phyloP scores from a whole-genome alignment of 2,888 invertebrate species.

The Polia nebulosa region DNA sequence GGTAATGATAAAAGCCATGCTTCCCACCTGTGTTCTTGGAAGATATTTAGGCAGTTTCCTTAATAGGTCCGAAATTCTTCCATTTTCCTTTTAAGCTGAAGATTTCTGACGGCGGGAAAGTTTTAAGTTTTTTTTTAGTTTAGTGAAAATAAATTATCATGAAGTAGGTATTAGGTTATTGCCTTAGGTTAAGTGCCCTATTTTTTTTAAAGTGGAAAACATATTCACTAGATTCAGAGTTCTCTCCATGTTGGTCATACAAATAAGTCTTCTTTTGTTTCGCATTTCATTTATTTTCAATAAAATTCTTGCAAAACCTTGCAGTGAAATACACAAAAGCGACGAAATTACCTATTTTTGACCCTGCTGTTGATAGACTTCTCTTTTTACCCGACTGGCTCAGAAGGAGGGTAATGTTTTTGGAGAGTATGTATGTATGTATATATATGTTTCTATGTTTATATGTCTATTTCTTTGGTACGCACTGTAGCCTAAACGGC shows the following conservation, averaged over 20 bases:
- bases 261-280: not conserved
- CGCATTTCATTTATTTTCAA: not conserved
- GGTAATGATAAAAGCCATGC: slow-evolving; percentile 43
- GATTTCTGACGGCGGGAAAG: slow-evolving; percentile 23
- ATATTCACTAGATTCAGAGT: not conserved
- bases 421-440: too few species aligned
- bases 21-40: slow-evolving; percentile 52
- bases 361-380: too few species aligned
- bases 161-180: slow-evolving; percentile 9
- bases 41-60: slow-evolving; percentile 42
- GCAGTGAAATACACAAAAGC: too few species aligned
- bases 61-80: slow-evolving; percentile 39
- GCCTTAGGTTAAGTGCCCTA: not conserved
- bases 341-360: too few species aligned
- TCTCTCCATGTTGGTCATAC: not conserved
- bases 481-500: too few species aligned
- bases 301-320: not conserved
- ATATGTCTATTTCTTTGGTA: too few species aligned
- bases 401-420: too few species aligned
- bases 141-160: slow-evolving; percentile 21
- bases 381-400: too few species aligned
- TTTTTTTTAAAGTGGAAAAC: not conserved
- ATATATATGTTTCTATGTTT: too few species aligned
- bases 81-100: slow-evolving; percentile 35
- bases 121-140: slow-evolving; percentile 39